These are phyloP conservation scores for Sebastes umbrosus DNA, from an alignment of 2,797 vertebrate genomes.

Conservation along the genomic window DNA sequence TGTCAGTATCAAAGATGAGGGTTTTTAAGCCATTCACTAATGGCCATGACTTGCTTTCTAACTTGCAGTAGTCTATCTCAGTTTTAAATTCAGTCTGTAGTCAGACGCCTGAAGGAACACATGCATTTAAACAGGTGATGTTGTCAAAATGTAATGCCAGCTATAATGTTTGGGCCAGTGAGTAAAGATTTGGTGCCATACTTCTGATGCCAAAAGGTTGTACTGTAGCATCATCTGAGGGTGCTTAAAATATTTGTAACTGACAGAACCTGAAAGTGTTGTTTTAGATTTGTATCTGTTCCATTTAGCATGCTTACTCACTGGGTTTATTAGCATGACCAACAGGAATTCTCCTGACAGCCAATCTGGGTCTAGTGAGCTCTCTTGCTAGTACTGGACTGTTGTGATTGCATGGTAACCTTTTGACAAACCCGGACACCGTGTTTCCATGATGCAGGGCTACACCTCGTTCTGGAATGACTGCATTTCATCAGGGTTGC, in stretches of 20 bases:
- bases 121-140: neutral
- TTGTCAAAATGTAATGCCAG: neutral
- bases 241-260: neutral
- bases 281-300: neutral
- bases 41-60: neutral
- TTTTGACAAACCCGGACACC: neutral
- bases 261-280: neutral
- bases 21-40: neutral
- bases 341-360: neutral
- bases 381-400: neutral
- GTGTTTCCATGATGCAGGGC: slow-evolving; percentile 82
- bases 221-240: neutral
- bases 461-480: slow-evolving; percentile 99
- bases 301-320: neutral
- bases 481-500: slow-evolving; percentile 95
- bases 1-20: neutral
- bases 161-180: neutral
- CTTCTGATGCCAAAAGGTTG: neutral
- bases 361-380: neutral
- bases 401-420: neutral
- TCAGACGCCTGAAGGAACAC: neutral
- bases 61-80: neutral
- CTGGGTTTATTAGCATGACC: neutral
- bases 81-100: neutral
- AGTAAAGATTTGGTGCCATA: neutral